Conservation (phyloP, 2,113 vertebrate species). For the Sander vitreus region DNA sequence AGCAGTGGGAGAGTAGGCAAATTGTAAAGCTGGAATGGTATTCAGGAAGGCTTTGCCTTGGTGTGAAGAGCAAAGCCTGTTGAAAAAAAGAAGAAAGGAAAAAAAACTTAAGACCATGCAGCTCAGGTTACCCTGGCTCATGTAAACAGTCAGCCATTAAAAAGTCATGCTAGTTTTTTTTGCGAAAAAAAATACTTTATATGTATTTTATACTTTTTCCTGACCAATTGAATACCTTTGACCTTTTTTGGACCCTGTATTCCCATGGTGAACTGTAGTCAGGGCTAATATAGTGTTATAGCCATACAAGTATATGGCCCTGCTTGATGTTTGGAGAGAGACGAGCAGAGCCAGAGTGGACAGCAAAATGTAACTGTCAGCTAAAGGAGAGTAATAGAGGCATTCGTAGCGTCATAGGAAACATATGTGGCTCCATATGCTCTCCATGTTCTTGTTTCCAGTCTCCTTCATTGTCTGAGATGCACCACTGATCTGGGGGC, state of each 20-base stretch:
- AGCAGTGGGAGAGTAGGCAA: constrained; percentile 44
- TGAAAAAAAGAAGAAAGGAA: constrained; percentile 55
- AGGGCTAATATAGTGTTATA: constrained; percentile 76
- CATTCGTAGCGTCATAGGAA: constrained; percentile 83
- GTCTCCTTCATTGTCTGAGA: constrained; percentile 79
- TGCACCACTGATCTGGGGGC: constrained; percentile 79
- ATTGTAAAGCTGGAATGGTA: constrained; percentile 68
- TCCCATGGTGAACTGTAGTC: constrained; percentile 69
- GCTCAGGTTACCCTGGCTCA: constrained; percentile 81
- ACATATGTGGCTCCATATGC: constrained; percentile 85
- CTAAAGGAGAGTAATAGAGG: constrained; percentile 84
- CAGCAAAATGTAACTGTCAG: constrained; percentile 81
- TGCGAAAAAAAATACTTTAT: constrained; percentile 47
- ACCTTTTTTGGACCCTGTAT: constrained; percentile 74
- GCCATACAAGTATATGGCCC: constrained; percentile 65
- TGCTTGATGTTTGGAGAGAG: constrained; percentile 74
- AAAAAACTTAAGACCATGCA: constrained; percentile 74
- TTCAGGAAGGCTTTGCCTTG: constrained; percentile 79
- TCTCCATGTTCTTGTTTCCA: constrained; percentile 76
- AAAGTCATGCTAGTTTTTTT: constrained; percentile 76
- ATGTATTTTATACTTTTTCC: constrained; percentile 22
- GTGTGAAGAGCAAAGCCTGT: constrained; percentile 78
- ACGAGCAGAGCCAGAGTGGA: constrained; percentile 72
- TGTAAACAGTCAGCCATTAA: constrained; percentile 82
- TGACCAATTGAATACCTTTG: constrained; percentile 74